Base-by-base conservation (phyloP, 2,113 vertebrate species). In the Eulemur macaco region DNA sequence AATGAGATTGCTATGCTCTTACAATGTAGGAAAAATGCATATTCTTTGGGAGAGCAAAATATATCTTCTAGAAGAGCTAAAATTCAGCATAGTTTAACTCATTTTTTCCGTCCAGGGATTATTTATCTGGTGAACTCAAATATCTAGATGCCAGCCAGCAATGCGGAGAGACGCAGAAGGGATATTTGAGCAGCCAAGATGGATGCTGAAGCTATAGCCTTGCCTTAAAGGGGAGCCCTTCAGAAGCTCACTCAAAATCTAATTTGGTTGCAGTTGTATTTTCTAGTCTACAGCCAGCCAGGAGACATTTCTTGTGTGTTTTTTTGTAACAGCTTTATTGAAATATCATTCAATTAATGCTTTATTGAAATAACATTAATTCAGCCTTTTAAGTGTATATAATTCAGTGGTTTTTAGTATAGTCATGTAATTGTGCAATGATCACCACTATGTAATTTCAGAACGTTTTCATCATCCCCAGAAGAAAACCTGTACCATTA, bases 81-180 rank as follows among this genome's bases (percentile, higher is more conserved):
- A 82, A 77, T 78, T 84, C 11, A 52, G 54, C 60, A 56, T 18
- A 63, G 78, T 86, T 71, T 27, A 77, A 52, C 74, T 78, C 29
- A 34, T 42, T 69, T 34, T 23, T 47, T 1, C 21, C 12, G 71
- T 29, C 71, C n/a, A 21, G n/a, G 69, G 71, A 60, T 63, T 87
- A 73, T 92, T 87, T 84, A 37, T 90, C 37, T 94, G 60, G 60
- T 45, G 76, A 91, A 81, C 34, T 69, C 77, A 80, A 69, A 71
- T 27, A 60, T 85, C 86, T 39, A 29, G 42, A 80, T 47, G n/a
- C 56, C 39, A 90, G 60, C 23, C 52, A 47, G 56, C 27, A 81
- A 25, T 34, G 45, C 15, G 64, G 82, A 84, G 66, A 52, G 8
- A 10, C 47, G 27, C 6, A 85, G 52, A 54, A 50, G 34, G 78